Conservation (phyloP, 53 echinoderm and acorn worm species). For the Paelopatides confundens region DNA sequence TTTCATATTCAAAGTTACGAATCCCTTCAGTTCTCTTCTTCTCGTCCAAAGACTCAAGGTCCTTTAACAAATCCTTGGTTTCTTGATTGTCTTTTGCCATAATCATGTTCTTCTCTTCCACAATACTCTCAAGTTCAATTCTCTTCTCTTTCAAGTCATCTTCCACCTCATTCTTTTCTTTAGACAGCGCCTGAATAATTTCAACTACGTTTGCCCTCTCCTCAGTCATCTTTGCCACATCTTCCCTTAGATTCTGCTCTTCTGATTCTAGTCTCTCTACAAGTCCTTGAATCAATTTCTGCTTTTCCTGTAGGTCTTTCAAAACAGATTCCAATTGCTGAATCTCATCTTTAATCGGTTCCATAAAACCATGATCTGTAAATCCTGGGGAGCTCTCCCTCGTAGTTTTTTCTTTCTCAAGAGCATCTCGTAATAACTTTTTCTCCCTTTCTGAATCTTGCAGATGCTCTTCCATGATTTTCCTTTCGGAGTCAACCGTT, state of each 20-base stretch:
- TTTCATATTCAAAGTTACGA: neutral
- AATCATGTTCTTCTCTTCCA: neutral
- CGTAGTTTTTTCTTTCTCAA: constrained; percentile 25
- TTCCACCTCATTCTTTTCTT: neutral
- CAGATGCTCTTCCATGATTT: constrained; percentile 53
- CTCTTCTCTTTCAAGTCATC: neutral
- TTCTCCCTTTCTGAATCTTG: constrained; percentile 58
- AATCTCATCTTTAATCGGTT: neutral
- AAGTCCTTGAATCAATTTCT: neutral
- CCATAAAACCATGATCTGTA: neutral
- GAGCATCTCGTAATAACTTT: constrained; percentile 20
- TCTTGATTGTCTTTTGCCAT: neutral
- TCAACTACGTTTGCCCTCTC: constrained; percentile 28
- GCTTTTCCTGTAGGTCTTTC: constrained; percentile 5
- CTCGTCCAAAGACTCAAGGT: neutral
- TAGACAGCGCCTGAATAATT: neutral
- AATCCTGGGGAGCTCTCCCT: neutral
- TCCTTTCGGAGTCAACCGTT: constrained; percentile 2
- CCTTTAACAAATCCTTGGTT: neutral
- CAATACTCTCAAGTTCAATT: neutral
- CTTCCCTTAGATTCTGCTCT: neutral
- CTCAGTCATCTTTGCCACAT: neutral
- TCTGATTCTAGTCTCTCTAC: neutral
- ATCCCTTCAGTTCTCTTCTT: neutral
- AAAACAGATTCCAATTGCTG: neutral